These are phyloP conservation scores for Cotesia glomerata DNA, from an alignment of 1,140 invertebrate species.

Conservation along the genomic window DNA sequence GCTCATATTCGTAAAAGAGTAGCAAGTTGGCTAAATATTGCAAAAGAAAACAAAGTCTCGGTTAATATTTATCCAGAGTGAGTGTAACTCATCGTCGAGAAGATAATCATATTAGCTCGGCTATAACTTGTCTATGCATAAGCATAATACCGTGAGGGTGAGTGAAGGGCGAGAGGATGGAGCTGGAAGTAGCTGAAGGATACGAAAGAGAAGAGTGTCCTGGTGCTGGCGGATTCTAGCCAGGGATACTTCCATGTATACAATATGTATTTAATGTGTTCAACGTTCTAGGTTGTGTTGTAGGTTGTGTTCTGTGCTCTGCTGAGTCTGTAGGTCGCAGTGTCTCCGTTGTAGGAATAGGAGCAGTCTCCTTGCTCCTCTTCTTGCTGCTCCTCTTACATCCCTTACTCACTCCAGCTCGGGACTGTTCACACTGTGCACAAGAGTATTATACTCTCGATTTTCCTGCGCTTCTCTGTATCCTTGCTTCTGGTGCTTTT, in stretches of 20 bases:
- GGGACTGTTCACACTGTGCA: no score
- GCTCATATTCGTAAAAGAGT: neutral
- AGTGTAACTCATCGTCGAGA: conserved; percentile 46
- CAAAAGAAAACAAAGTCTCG: neutral
- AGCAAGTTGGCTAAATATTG: neutral
- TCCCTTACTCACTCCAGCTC: neutral
- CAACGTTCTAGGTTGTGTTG: conserved; percentile 34
- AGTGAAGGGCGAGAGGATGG: conserved; percentile 9
- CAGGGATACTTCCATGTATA: conserved; percentile 53
- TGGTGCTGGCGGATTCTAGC: conserved; percentile 54
- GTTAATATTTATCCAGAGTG: neutral
- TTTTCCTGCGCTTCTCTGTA: neutral
- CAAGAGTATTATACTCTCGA: neutral
- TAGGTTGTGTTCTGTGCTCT: neutral
- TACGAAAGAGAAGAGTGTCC: conserved; percentile 11
- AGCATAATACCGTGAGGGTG: conserved; percentile 53
- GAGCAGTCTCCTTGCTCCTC: no score
- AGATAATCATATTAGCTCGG: conserved; percentile 61
- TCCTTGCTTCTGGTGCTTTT: conserved; percentile 19
- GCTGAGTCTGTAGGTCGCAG: no score
- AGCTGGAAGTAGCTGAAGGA: neutral
- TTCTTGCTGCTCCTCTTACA: neutral
- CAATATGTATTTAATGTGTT: conserved; percentile 48
- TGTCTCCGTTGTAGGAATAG: no score
- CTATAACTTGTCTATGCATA: conserved; percentile 62